Evolutionary conservation across 2,113 vertebrate species (phyloP).

Genomic region (Pogona vitticeps): DNA sequence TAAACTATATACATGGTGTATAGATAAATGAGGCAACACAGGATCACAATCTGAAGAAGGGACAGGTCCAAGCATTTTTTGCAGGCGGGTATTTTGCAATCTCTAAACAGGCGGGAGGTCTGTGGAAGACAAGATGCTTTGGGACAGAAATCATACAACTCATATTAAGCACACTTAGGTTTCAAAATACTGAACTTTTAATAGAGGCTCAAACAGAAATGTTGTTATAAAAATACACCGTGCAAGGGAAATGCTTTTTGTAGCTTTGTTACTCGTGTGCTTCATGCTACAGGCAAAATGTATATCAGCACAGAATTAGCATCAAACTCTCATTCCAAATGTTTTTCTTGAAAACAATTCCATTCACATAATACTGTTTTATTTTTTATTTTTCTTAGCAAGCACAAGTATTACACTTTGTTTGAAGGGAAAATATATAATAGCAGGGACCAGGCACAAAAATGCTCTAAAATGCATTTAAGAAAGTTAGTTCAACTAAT

Average conservation of each 20-base stretch:
- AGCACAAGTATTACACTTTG: not conserved
- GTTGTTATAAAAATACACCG: slow-evolving; percentile 30
- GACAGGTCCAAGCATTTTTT: too few relatives aligned
- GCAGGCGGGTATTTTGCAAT: too few relatives aligned
- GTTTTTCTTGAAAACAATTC: not conserved
- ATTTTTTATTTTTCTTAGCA: not conserved
- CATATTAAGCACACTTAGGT: not conserved
- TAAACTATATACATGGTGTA: too few relatives aligned
- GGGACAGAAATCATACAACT: not conserved
- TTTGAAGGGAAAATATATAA: not conserved
- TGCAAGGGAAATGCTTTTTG: too few relatives aligned
- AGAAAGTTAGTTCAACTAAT: not conserved
- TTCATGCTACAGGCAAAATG: not conserved
- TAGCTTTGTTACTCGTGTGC: not conserved
- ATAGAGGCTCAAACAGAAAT: not conserved
- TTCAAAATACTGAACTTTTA: slow-evolving; percentile 59
- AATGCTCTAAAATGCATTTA: not conserved
- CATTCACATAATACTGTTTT: not conserved
- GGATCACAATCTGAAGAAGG: too few relatives aligned
- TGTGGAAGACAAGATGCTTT: not conserved
- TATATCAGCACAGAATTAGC: not conserved
- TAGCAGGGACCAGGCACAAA: not conserved
- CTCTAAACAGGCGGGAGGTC: too few relatives aligned
- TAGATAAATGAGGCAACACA: too few relatives aligned
- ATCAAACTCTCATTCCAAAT: not conserved